phyloP scores from a whole-genome alignment of 2,113 vertebrate species.

The Numenius arquata region DNA sequence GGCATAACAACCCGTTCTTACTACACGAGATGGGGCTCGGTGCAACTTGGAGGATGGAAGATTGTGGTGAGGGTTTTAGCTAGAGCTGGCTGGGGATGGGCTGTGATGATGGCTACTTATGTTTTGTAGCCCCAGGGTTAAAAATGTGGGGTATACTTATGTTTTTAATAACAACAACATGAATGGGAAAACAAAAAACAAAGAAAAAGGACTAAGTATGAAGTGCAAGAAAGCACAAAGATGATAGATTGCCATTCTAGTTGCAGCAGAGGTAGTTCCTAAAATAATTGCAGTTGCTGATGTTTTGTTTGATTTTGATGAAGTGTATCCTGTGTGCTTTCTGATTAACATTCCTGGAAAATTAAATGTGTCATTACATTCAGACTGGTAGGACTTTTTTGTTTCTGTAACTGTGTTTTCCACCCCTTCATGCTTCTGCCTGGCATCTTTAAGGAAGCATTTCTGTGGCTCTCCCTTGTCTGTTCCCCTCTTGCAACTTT shows the following conservation, averaged over 20 bases:
- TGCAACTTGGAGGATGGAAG: background rate
- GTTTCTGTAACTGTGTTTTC: background rate
- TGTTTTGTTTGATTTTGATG: constrained; percentile 42
- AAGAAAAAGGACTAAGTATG: background rate
- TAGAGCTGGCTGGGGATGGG: background rate
- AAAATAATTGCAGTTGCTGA: constrained; percentile 34
- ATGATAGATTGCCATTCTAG: background rate
- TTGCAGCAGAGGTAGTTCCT: background rate
- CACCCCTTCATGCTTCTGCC: background rate
- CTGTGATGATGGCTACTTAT: background rate
- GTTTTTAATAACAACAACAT: background rate
- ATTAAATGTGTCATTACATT: constrained; percentile 8
- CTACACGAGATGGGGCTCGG: background rate
- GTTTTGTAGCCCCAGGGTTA: background rate
- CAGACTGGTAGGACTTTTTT: background rate
- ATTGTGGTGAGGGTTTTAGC: background rate
- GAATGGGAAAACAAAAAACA: background rate
- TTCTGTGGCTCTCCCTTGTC: background rate
- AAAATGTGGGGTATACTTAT: background rate
- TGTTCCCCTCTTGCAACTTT: background rate
- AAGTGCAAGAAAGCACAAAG: background rate
- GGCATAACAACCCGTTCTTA: background rate
- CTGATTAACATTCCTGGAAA: constrained; percentile 42
- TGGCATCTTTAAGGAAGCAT: background rate
- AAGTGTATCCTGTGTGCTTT: constrained; percentile 11